phyloP scores from a whole-genome alignment of 1,140 invertebrate species.

The Andrena cerasifolii region DNA sequence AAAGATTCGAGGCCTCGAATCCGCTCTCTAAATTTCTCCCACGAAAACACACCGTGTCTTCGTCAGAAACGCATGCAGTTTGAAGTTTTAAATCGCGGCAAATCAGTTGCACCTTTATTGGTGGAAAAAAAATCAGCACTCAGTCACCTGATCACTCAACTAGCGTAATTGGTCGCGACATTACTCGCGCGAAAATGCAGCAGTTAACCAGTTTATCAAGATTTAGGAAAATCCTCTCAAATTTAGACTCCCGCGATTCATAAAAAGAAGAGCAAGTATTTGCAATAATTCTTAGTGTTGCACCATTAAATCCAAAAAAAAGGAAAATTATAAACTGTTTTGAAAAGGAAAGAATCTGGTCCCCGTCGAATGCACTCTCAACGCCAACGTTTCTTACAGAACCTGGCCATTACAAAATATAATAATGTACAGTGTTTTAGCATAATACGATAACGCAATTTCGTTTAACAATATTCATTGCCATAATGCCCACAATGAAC shows the following conservation, averaged over 20 bases:
- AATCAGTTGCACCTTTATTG: neutral
- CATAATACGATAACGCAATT: neutral
- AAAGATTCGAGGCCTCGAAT: neutral
- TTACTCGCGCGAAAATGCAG: neutral
- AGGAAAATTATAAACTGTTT: neutral
- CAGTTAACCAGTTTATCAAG: neutral
- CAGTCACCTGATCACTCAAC: slow-evolving; percentile 11
- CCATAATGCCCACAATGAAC: neutral
- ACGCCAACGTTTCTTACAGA: too few relatives aligned
- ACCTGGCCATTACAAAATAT: too few relatives aligned
- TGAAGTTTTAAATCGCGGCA: neutral
- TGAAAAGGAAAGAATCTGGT: neutral
- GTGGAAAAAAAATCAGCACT: neutral
- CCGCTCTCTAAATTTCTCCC: neutral
- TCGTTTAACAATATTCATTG: neutral
- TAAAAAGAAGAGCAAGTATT: slow-evolving; percentile 18
- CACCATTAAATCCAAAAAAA: neutral
- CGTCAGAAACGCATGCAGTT: neutral
- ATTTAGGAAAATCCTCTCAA: neutral
- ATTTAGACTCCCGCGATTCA: neutral
- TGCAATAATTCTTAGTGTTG: slow-evolving; percentile 7
- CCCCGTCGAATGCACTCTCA: neutral
- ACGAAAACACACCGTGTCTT: neutral
- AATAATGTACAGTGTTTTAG: neutral
- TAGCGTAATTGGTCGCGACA: neutral